Percentiles rank a stretch among this genome's conserved stretches.
phyloP scores from a whole-genome alignment of 2,888 invertebrate genomes.

The Netelia fuscicornis region DNA sequence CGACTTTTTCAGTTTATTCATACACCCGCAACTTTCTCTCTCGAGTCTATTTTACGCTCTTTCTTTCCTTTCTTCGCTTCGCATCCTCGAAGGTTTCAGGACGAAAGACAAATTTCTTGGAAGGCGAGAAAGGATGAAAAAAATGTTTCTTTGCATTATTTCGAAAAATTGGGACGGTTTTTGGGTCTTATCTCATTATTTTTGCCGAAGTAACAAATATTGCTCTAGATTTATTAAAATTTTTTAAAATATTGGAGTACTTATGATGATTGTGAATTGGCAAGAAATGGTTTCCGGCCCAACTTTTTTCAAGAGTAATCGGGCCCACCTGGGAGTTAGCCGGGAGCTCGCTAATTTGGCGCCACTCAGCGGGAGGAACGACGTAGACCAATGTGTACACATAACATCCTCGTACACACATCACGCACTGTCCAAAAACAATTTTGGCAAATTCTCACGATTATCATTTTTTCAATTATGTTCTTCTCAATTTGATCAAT shows the following conservation, averaged over 20 bases:
- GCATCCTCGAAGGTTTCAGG: not conserved
- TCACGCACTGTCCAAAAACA: slow-evolving; percentile 29
- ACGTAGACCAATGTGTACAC: slow-evolving; percentile 51
- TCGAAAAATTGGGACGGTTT: not conserved
- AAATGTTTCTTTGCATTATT: not conserved
- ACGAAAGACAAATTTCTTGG: slow-evolving; percentile 5
- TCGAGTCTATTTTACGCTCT: slow-evolving; percentile 39
- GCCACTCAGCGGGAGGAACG: slow-evolving; percentile 58
- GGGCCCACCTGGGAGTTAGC: slow-evolving; percentile 53
- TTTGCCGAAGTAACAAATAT: not conserved
- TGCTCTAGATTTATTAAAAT: not conserved
- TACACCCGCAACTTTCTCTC: slow-evolving; percentile 6
- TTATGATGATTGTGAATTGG: not conserved
- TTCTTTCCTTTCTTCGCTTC: slow-evolving; percentile 58
- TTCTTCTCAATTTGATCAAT: no score
- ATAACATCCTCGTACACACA: slow-evolving; percentile 22
- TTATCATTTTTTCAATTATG: no score
- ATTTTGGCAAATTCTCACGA: slow-evolving; percentile 5
- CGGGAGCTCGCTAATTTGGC: slow-evolving; percentile 58
- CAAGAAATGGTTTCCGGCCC: not conserved
- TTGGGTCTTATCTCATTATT: not conserved
- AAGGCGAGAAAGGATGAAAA: not conserved
- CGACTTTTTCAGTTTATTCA: slow-evolving; percentile 57
- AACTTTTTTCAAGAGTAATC: slow-evolving; percentile 50
- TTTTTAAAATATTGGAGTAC: no score